Evolutionary conservation across 2,888 invertebrate species (phyloP).

Genomic region (Conus canariensis): DNA sequence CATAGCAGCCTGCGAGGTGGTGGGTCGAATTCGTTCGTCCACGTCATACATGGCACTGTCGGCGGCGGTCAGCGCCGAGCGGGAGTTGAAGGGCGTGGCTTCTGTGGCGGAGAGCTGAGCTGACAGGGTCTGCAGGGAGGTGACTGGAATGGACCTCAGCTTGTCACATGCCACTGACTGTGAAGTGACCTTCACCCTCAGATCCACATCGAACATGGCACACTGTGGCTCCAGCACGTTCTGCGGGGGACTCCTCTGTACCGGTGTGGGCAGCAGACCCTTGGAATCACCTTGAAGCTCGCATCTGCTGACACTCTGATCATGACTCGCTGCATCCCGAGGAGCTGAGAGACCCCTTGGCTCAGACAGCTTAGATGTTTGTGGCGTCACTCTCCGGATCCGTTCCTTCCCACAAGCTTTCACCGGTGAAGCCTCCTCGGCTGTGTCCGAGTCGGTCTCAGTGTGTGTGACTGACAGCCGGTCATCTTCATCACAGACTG

Average conservation of each 20-base stretch:
- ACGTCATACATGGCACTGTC: conserved; percentile 6
- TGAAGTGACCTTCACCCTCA: neutral
- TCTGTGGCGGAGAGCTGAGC: neutral
- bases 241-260: neutral
- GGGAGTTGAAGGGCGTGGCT: neutral
- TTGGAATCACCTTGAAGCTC: neutral
- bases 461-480: neutral
- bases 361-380: neutral
- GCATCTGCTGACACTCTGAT: neutral
- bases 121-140: neutral
- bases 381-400: too few species aligned
- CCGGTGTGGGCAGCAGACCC: neutral
- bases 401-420: neutral
- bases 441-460: neutral
- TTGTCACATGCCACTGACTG: neutral
- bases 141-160: neutral
- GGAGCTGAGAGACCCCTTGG: neutral
- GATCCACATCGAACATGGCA: conserved; percentile 8
- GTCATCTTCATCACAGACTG: neutral
- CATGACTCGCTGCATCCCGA: too few species aligned
- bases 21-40: conserved; percentile 6
- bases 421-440: neutral
- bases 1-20: conserved; percentile 5
- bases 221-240: neutral
- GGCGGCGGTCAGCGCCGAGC: neutral